Base-by-base conservation (phyloP, 1,140 invertebrate species). In the Microplitis mediator region DNA sequence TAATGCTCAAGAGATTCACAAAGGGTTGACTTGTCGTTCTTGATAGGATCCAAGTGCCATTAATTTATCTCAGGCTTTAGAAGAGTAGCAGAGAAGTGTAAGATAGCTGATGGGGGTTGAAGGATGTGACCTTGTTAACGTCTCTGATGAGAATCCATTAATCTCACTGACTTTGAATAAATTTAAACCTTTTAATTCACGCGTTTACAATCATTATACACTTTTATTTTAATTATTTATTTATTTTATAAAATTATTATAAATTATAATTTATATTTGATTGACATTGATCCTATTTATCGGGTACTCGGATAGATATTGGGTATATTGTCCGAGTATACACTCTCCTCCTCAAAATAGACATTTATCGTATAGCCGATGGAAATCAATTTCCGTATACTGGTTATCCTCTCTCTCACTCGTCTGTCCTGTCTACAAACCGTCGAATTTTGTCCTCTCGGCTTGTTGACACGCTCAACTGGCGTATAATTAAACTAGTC, bases 391-490 rank as follows among this genome's bases (percentile, higher is more conserved):
- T 72, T 67, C 70, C 62, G 31, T 56, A 35, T 9, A 45, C 6
- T 11, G 39, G 39, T 45, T 6, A 45, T 45, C 36, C 54, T 23
- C 39, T 65, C 60, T 51, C 62, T 64, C 61, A 52, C 56, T 56
- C 51, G 11, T 70, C 56, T 64, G 61, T 63, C 56, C 67, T 63
- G 11, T 70, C 56, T 39, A 71, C 60, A 63, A 31, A 52, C 69
- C 13, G 60, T 35, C 36, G 69, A 71, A 71, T 71, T 72, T 66
- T 51, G 54, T 66, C 70, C 70, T 66, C 70, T 72, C 52, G 62
- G 70, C 63, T 72, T 72, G 70, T 72, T 72, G 70, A 72, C 70
- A 72, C 62, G 70, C 70, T 72, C 70, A 72, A 72, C 70, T 72
- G 63, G 70, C 70, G 62, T 64, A 72, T 72, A 72, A 72, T 72